phyloP scores from a whole-genome alignment of 2,113 vertebrate species.

The Labeo rohita region DNA sequence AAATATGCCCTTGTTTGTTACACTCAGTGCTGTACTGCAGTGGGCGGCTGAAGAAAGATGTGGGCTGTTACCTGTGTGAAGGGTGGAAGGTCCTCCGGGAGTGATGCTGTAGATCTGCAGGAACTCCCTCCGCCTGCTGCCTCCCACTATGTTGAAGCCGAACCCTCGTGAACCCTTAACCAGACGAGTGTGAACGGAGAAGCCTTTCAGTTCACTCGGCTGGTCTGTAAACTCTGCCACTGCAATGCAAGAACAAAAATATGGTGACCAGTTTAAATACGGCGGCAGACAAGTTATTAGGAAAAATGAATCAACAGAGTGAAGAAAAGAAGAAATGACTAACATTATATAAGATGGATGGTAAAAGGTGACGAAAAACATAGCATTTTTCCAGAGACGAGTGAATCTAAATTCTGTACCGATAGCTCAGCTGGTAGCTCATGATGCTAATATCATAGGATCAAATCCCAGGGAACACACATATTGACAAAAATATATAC shows the following conservation, averaged over 20 bases:
- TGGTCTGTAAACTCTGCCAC: slow-evolving; percentile 76
- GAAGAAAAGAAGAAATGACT: neutral
- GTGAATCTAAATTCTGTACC: neutral
- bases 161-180: slow-evolving; percentile 77
- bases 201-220: slow-evolving; percentile 75
- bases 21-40: neutral
- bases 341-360: neutral
- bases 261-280: neutral
- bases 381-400: neutral
- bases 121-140: slow-evolving; percentile 74
- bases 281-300: neutral
- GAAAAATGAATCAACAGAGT: neutral
- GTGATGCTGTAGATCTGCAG: slow-evolving; percentile 83
- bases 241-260: slow-evolving; percentile 13
- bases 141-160: slow-evolving; percentile 80
- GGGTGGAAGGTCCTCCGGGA: slow-evolving; percentile 72
- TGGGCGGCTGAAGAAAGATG: neutral
- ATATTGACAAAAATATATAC: slow-evolving; percentile 22
- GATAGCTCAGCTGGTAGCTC: neutral
- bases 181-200: slow-evolving; percentile 74
- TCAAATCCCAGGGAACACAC: slow-evolving; percentile 22
- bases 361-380: slow-evolving; percentile 10
- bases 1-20: neutral
- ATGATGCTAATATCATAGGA: slow-evolving; percentile 7
- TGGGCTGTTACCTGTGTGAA: slow-evolving; percentile 72